phyloP scores from a whole-genome alignment of 2,113 vertebrate species.

The Caranx melampygus region DNA sequence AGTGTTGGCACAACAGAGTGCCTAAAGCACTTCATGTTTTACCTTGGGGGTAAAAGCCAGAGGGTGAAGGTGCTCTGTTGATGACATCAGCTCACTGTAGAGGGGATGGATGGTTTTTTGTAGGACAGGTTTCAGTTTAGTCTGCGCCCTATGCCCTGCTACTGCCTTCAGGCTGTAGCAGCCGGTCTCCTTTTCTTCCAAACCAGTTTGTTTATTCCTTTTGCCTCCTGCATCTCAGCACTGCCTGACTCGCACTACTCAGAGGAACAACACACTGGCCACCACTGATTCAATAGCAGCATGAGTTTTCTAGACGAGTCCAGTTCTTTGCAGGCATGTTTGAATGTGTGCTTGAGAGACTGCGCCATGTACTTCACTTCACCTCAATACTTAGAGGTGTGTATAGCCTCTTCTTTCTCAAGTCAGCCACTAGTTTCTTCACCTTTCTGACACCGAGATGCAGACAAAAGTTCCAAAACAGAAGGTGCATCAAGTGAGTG shows the following conservation, averaged over 20 bases:
- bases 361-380: neutral
- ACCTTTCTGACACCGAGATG: constrained; percentile 8
- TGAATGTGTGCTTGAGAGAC: constrained; percentile 14
- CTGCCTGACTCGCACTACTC: constrained; percentile 11
- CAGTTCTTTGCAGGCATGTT: constrained; percentile 3
- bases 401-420: neutral
- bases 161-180: constrained; percentile 61
- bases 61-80: constrained; percentile 54
- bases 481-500: neutral
- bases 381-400: neutral
- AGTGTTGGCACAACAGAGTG: constrained; percentile 27
- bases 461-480: constrained; percentile 17
- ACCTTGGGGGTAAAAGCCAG: constrained; percentile 63
- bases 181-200: constrained; percentile 11
- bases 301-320: neutral
- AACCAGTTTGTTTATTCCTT: constrained; percentile 54
- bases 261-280: constrained; percentile 23
- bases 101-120: constrained; percentile 41
- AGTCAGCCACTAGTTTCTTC: constrained; percentile 27
- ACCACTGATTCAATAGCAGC: neutral
- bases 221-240: constrained; percentile 8
- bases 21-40: constrained; percentile 61
- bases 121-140: constrained; percentile 54
- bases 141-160: constrained; percentile 18
- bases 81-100: constrained; percentile 31